Percentiles rank a stretch among this genome's conserved stretches.
phyloP scores from a whole-genome alignment of 2,888 invertebrate genomes.

The Polymixis flavicincta region DNA sequence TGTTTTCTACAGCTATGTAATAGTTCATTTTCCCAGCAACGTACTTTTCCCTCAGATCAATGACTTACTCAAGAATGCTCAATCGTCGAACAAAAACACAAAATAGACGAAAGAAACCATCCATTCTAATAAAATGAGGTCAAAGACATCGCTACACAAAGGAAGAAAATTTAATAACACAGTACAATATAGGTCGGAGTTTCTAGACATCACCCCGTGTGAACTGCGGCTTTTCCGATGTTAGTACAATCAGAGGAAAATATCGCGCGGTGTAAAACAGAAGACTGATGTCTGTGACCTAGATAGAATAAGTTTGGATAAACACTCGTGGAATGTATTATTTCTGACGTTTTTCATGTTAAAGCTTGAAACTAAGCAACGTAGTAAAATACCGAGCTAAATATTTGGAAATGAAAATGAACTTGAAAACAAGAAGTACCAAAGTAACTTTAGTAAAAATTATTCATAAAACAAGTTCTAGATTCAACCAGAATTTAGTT shows the following conservation, averaged over 20 bases:
- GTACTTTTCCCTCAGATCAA: constrained; percentile 44
- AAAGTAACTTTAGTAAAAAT: background rate
- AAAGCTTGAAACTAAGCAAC: too few relatives aligned
- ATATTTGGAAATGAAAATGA: background rate
- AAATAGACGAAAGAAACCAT: constrained; percentile 41
- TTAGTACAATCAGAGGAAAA: constrained; percentile 54
- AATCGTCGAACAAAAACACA: constrained; percentile 34
- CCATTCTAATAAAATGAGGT: constrained; percentile 51
- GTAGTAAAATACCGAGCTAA: background rate
- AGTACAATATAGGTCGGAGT: constrained; percentile 62
- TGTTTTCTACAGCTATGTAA: constrained; percentile 42
- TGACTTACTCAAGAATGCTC: constrained; percentile 51
- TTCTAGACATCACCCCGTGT: constrained; percentile 61
- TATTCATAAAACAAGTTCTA: constrained; percentile 4
- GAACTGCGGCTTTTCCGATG: constrained; percentile 46
- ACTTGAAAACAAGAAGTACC: background rate
- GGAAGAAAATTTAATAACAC: constrained; percentile 64
- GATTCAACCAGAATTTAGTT: constrained; percentile 1
- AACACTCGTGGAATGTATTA: background rate
- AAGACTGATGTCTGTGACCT: constrained; percentile 27
- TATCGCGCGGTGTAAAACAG: constrained; percentile 42
- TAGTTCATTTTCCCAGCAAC: constrained; percentile 41
- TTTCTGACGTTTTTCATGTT: background rate
- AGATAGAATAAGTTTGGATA: constrained; percentile 29
- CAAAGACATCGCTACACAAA: constrained; percentile 58